Evolutionary conservation across 1,140 invertebrate species (phyloP).

Genomic region (Nymphalis io): DNA sequence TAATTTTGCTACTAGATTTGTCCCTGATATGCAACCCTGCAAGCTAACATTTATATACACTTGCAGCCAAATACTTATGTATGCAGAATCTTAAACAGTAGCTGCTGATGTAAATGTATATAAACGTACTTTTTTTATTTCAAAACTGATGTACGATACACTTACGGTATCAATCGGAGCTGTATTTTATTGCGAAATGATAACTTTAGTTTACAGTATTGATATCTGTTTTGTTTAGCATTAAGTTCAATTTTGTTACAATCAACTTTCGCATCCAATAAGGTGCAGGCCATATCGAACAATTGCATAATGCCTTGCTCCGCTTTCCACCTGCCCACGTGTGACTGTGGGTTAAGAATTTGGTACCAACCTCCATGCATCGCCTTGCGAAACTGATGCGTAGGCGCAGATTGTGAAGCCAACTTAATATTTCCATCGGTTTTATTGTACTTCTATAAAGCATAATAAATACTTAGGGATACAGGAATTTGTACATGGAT

Average conservation of each 20-base stretch:
- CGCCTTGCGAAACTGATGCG: slow-evolving; percentile 54
- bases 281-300: slow-evolving; percentile 59
- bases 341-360: slow-evolving; percentile 54
- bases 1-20: too few relatives aligned
- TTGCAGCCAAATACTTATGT: too few relatives aligned
- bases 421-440: slow-evolving; percentile 27
- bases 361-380: slow-evolving; percentile 49
- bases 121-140: too few relatives aligned
- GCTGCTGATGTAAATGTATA: too few relatives aligned
- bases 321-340: slow-evolving; percentile 73
- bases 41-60: too few relatives aligned
- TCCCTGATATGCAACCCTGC: too few relatives aligned
- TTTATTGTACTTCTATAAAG: slow-evolving; percentile 20
- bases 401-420: slow-evolving; percentile 27
- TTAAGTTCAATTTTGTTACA: slow-evolving; percentile 5
- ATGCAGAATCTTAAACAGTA: too few relatives aligned
- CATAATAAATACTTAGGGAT: slow-evolving; percentile 1
- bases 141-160: too few relatives aligned
- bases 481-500: not conserved
- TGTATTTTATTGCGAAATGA: too few relatives aligned
- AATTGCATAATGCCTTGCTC: slow-evolving; percentile 63
- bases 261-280: slow-evolving; percentile 59
- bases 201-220: too few relatives aligned
- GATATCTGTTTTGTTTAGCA: slow-evolving; percentile 9
- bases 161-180: too few relatives aligned